Percentiles rank a stretch among this genome's conserved stretches.
These are phyloP conservation scores for Mesocentrotus franciscanus DNA, from an alignment of 53 echinoderm and acorn worm species.

Conservation along the genomic window DNA sequence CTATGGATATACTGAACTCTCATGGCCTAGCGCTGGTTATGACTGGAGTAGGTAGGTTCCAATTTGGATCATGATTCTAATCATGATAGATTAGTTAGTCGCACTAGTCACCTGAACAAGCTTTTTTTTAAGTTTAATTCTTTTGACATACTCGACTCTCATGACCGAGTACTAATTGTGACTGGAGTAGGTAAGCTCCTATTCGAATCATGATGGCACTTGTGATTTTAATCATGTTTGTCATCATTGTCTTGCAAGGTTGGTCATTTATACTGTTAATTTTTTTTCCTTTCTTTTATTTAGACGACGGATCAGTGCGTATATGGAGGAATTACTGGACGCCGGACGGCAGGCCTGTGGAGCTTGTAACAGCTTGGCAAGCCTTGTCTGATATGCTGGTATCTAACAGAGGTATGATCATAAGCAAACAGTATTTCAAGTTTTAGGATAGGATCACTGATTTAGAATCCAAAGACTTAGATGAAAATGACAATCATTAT, in stretches of 20 bases:
- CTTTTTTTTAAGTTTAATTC: too few species aligned
- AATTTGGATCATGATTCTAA: too few species aligned
- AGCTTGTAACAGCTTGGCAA: conserved; percentile 93
- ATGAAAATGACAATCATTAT: background rate
- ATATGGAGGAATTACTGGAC: conserved; percentile 92
- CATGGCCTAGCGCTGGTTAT: conserved; percentile 86
- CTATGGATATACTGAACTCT: conserved; percentile 85
- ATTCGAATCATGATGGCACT: too few species aligned
- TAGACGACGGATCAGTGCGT: conserved; percentile 92
- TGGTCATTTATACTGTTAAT: background rate
- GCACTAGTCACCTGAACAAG: conserved; percentile 49
- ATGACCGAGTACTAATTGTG: conserved; percentile 83
- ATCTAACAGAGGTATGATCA: conserved; percentile 79
- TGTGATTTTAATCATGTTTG: background rate
- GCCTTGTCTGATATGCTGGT: conserved; percentile 93
- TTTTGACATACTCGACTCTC: conserved; percentile 88
- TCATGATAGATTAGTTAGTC: background rate
- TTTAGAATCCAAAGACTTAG: background rate
- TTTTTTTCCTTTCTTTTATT: background rate
- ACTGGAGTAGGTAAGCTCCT: conserved; percentile 84
- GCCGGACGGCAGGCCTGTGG: conserved; percentile 66
- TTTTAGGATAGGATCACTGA: background rate
- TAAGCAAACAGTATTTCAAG: background rate
- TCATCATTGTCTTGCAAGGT: too few species aligned
- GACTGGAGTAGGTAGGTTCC: conserved; percentile 84